phyloP scores from a whole-genome alignment of 2,113 vertebrate genomes.

The Sorex araneus region DNA sequence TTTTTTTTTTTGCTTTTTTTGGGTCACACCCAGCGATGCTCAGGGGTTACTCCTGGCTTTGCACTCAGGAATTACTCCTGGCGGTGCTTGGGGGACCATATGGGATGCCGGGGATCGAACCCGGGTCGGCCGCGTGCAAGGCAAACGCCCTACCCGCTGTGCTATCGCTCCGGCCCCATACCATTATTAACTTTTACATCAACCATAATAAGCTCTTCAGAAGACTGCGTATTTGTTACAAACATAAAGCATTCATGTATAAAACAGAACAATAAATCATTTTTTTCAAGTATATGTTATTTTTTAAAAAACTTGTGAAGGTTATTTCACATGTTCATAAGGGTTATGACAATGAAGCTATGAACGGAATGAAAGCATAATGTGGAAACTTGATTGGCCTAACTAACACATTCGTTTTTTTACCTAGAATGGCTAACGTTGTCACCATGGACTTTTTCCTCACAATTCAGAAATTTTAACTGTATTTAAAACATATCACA shows the following conservation, averaged over 20 bases:
- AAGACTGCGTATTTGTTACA: constrained; percentile 63
- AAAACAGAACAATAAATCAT: constrained; percentile 67
- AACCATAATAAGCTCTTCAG: background rate
- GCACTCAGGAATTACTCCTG: no score
- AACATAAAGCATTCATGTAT: constrained; percentile 51
- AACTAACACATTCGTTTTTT: constrained; percentile 70
- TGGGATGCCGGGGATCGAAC: no score
- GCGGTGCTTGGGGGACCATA: no score
- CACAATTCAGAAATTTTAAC: constrained; percentile 55
- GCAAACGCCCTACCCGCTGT: no score
- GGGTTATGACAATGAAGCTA: constrained; percentile 29
- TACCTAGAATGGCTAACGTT: constrained; percentile 44
- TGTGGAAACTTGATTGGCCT: constrained; percentile 20
- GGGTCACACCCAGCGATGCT: no score
- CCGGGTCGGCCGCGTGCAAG: no score
- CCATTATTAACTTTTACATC: constrained; percentile 62
- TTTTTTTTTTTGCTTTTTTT: no score
- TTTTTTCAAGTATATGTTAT: constrained; percentile 41
- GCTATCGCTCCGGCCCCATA: no score
- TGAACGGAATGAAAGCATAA: constrained; percentile 63
- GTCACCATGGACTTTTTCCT: background rate
- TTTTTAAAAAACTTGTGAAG: background rate
- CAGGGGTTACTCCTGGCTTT: no score
- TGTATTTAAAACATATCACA: constrained; percentile 63
- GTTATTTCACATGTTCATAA: constrained; percentile 23